Evolutionary conservation across 2,797 vertebrate genomes (phyloP), one percentile per base, ranked within the genome.

Genomic region (Adelosebastes latens): DNA sequence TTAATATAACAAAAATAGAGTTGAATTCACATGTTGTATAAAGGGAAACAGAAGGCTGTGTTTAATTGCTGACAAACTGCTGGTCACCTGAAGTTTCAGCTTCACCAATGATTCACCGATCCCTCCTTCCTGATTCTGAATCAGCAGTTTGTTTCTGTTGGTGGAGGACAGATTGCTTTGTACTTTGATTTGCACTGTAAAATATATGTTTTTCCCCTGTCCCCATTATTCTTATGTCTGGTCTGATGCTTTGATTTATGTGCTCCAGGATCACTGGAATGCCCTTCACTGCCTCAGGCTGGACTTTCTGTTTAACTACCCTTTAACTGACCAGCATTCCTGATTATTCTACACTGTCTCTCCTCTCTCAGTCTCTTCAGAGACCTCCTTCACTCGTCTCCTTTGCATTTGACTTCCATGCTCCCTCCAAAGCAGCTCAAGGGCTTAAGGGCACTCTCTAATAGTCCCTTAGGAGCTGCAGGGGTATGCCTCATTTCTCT

Each of bases 221-320:
- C 36, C 18, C n/a, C 24, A 12, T 55, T 36, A 22, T 22, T 70
- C 9, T 62, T 59, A 25, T 8, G 53, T 32, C 29, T 13, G n/a
- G 14, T 32, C 22, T 56, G 53, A 34, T 58, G 25, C 58, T 61
- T 61, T 61, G 53, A 61, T 71, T 49, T 22, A 63, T 65, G 64
- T 64, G 22, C n/a, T 69, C 12, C 63, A 18, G 53, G 53, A 14
- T 42, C 73, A 27, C 36, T 69, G 68, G 77, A 79, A 75, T 75
- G 71, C 36, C 32, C 36, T 1, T 4, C 34, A 29, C 16, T 7
- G 59, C 80, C 60, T 31, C 55, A 52, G 75, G 78, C 75, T 53
- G 20, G 13, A 66, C 34, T 65, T 71, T 69, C 39, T 25, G 22
- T 71, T 82, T 34, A 59, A 78, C 70, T 56, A n/a, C 67, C 68